A percentile compares a stretch with the other conserved stretches of the same genome.
Conservation (phyloP, 1,140 invertebrate genomes). For the Lithobius niger region DNA sequence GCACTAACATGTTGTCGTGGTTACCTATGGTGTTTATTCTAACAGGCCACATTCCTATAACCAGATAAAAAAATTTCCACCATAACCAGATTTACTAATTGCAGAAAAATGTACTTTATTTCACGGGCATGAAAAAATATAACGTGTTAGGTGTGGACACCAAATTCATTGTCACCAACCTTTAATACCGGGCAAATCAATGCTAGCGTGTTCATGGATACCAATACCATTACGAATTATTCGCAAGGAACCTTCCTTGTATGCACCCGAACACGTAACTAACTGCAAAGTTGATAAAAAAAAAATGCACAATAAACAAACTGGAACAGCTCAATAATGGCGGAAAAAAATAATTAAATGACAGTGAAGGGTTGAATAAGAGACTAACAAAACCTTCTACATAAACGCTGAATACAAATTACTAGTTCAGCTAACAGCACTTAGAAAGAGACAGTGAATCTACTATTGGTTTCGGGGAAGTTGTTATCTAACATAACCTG, state of each 20-base stretch:
- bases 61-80: slow-evolving; percentile 3
- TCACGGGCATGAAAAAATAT: not conserved
- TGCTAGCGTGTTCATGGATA: slow-evolving; percentile 92
- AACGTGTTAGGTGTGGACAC: too few relatives aligned
- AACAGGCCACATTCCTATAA: slow-evolving; percentile 73
- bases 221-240: slow-evolving; percentile 97
- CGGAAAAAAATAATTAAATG: too few relatives aligned
- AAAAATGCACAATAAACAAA: too few relatives aligned
- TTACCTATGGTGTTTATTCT: slow-evolving; percentile 49
- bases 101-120: not conserved
- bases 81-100: not conserved
- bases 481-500: too few relatives aligned
- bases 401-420: too few relatives aligned
- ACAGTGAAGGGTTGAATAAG: too few relatives aligned
- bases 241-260: slow-evolving; percentile 89
- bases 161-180: slow-evolving; percentile 29
- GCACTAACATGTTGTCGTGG: slow-evolving; percentile 75
- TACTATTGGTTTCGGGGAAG: too few relatives aligned
- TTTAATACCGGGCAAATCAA: slow-evolving; percentile 92
- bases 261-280: slow-evolving; percentile 93
- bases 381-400: too few relatives aligned
- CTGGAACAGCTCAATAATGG: too few relatives aligned
- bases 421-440: too few relatives aligned
- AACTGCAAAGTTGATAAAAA: too few relatives aligned
- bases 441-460: too few relatives aligned